Base-by-base conservation (phyloP, 1,140 invertebrate genomes). In the Diprion similis region DNA sequence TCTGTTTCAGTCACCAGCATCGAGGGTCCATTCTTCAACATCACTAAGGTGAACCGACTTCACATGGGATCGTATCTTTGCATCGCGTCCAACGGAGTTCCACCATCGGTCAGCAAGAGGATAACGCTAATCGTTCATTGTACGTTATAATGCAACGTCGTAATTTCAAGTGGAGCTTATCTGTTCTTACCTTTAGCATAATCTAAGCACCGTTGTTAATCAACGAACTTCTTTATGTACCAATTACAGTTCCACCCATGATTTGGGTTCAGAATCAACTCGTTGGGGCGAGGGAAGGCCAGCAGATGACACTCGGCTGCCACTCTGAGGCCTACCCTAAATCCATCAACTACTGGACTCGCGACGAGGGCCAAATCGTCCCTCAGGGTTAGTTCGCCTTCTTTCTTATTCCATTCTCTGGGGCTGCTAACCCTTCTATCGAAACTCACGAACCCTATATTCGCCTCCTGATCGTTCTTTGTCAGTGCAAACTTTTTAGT, bases 61-160 rank as follows among this genome's bases (percentile, higher is more conserved):
- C 95, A 97, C 82, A 98, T 98, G 96, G 96, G 95, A 64, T 92
- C 95, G 18, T 97, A 96, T 85, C 89, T 97, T 19, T 97, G 96
- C 87, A 96, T 97, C 76, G 95, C 95, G 45, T 90, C 90, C 46
- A 96, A 96, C 81, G 94, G 94, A 15, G 93, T 97, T 1, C 95
- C 95, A 47, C 95, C 95, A 17, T 93, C 94, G 8, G 94, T 97
- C 79, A 95, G 94, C 89, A 96, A 97, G 87, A 90, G 95, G 80
- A 94, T 97, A 78, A 94, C 93, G 87, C 90, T 97, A 75, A 93
- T 95, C 78, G 94, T 97, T 66, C 95, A 97, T 82, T 97, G 95
- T 96, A 89, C 94, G 95, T 91, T 80, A 46, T 37, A 37, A 37
- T 37, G 24, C 24, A 37, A 37, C 24, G 51, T 19, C 18, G 6